A percentile compares a stretch with the other conserved stretches of the same genome.
Conservation (phyloP, 2,797 vertebrate genomes). For the Hydrophis major region DNA sequence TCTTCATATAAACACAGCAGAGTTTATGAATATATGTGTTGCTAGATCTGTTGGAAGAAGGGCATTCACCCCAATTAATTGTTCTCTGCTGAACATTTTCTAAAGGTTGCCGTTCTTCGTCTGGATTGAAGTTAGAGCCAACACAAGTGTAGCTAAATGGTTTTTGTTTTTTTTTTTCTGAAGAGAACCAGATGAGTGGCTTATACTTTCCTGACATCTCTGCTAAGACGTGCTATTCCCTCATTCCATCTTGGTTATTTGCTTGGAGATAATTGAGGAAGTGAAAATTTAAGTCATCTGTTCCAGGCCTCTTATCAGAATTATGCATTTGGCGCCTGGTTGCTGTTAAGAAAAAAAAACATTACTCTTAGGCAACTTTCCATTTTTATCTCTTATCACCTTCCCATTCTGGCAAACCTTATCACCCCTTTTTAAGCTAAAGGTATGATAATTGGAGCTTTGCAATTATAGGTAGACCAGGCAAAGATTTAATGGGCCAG, state of each 20-base stretch:
- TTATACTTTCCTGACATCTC: fast-evolving
- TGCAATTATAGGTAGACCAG: slow-evolving; percentile 67
- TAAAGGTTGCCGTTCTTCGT: neutral
- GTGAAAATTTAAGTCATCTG: slow-evolving; percentile 35
- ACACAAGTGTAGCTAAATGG: neutral
- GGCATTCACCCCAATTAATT: neutral
- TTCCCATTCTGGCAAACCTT: slow-evolving; percentile 61
- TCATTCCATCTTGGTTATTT: neutral
- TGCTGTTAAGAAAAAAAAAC: slow-evolving; percentile 56
- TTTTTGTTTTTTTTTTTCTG: fast-evolving
- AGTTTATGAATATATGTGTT: neutral
- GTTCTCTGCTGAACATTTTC: fast-evolving
- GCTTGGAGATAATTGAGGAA: slow-evolving; percentile 23
- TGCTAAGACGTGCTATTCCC: neutral
- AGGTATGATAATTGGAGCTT: slow-evolving; percentile 66
- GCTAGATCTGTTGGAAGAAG: neutral
- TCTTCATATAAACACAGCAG: neutral
- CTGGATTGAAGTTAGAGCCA: neutral
- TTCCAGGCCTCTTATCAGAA: slow-evolving; percentile 54
- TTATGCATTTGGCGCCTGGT: slow-evolving; percentile 45
- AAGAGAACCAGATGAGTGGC: fast-evolving
- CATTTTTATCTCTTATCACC: slow-evolving; percentile 67
- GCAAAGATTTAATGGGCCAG: slow-evolving; percentile 63
- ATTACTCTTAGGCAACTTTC: slow-evolving; percentile 60
- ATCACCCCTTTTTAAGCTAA: slow-evolving; percentile 59